Conservation (phyloP, 64 coral and sea anemone genomes). For the Porites lutea region DNA sequence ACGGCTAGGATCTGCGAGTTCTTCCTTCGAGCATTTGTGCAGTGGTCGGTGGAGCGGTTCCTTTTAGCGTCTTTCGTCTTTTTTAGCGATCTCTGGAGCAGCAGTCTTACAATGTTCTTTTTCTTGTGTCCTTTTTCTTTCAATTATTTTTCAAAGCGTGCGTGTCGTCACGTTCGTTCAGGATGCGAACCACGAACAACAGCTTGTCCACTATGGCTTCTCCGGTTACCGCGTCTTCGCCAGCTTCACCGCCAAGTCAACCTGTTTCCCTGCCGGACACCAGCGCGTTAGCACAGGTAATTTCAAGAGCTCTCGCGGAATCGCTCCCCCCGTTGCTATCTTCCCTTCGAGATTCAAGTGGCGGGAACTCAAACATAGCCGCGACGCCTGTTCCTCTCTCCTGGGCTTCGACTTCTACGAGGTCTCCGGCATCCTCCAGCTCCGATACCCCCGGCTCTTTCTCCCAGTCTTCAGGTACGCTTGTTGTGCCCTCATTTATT, state of each 20-base stretch:
- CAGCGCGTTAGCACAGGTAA: neutral
- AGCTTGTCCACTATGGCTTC: no score
- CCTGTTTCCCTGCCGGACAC: neutral
- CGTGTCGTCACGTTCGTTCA: no score
- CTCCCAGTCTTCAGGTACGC: constrained; percentile 1
- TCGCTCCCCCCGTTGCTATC: neutral
- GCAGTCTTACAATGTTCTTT: no score
- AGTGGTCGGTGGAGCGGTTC: no score
- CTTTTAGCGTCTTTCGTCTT: no score
- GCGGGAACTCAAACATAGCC: neutral
- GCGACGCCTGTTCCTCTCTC: neutral
- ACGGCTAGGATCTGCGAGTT: no score
- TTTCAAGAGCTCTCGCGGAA: neutral
- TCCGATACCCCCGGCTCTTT: neutral
- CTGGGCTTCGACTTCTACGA: neutral
- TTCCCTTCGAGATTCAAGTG: neutral
- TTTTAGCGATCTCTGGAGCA: no score
- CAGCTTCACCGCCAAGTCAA: neutral
- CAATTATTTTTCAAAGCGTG: no score
- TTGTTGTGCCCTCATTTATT: constrained; percentile 15
- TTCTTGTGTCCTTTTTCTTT: no score
- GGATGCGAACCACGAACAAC: no score
- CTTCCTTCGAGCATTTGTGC: no score
- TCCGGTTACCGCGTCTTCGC: no score
- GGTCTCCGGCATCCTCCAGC: neutral